Percentiles rank a stretch among this genome's conserved stretches.
Conservation (phyloP, 2,113 vertebrate species). For the Telmatochromis sp. region DNA sequence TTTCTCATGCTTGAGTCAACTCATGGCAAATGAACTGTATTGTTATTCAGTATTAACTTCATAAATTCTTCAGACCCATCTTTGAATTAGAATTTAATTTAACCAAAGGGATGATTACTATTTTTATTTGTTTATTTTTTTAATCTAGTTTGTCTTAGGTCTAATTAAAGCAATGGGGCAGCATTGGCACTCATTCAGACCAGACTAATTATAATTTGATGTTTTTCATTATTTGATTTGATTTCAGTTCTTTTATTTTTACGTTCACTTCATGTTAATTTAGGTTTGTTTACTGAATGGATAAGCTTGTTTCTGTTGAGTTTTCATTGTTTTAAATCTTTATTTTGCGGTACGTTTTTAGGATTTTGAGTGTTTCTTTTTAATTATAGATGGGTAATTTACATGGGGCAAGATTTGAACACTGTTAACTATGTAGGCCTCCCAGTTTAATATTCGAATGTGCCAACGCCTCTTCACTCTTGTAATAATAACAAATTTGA, state of each 20-base stretch:
- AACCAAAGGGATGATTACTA: not conserved
- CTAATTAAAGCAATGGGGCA: slow-evolving; percentile 14
- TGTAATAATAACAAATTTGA: not conserved
- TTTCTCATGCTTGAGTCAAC: not conserved
- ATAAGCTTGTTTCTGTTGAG: not conserved
- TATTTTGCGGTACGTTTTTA: not conserved
- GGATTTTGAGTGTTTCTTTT: not conserved
- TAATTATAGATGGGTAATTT: not conserved
- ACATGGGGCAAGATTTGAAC: not conserved
- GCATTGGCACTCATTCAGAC: not conserved
- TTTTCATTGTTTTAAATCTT: not conserved
- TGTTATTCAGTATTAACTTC: not conserved
- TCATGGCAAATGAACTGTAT: not conserved
- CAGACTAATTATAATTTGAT: not conserved
- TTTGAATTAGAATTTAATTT: slow-evolving; percentile 9
- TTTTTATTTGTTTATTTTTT: not conserved
- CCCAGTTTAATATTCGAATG: not conserved
- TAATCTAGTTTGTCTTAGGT: slow-evolving; percentile 9
- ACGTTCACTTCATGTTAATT: not conserved
- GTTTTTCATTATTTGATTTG: not conserved
- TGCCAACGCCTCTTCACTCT: not conserved
- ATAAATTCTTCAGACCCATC: not conserved
- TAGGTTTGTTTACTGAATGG: not conserved
- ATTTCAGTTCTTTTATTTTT: not conserved
- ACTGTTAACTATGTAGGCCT: not conserved